phyloP scores from a whole-genome alignment of 2,888 invertebrate species.

The Dryobota labecula region DNA sequence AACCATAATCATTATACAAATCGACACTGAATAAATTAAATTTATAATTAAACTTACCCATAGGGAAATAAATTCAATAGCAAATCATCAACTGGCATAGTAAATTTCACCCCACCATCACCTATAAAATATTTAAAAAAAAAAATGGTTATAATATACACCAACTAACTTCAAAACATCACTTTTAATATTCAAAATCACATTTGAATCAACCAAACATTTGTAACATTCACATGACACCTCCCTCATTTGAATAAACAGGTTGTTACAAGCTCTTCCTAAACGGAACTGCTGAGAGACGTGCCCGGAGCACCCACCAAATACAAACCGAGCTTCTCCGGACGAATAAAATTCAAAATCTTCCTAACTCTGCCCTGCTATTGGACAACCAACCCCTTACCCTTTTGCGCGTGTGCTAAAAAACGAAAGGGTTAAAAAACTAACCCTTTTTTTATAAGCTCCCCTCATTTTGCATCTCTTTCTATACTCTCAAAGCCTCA shows the following conservation, averaged over 20 bases:
- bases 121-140: conserved; percentile 2
- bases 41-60: conserved; percentile 27
- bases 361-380: conserved; percentile 79
- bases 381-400: conserved; percentile 85
- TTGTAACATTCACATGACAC: conserved; percentile 9
- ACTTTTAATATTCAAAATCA: conserved; percentile 13
- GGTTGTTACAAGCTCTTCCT: conserved; percentile 72
- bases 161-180: conserved; percentile 26
- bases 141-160: conserved; percentile 1
- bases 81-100: neutral
- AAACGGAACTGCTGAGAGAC: conserved; percentile 77
- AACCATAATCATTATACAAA: neutral
- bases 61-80: neutral
- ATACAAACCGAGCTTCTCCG: conserved; percentile 71
- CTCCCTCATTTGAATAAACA: conserved; percentile 71
- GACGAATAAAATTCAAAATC: conserved; percentile 84
- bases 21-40: neutral
- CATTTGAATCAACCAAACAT: conserved; percentile 7
- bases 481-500: conserved; percentile 46
- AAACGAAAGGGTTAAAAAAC: conserved; percentile 87
- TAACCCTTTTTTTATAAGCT: conserved; percentile 85
- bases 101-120: neutral
- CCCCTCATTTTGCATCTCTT: conserved; percentile 72
- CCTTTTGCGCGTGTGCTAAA: conserved; percentile 90
- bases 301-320: conserved; percentile 73